phyloP scores from a whole-genome alignment of 2,888 invertebrate species.

The Pristionchus entomophagus region DNA sequence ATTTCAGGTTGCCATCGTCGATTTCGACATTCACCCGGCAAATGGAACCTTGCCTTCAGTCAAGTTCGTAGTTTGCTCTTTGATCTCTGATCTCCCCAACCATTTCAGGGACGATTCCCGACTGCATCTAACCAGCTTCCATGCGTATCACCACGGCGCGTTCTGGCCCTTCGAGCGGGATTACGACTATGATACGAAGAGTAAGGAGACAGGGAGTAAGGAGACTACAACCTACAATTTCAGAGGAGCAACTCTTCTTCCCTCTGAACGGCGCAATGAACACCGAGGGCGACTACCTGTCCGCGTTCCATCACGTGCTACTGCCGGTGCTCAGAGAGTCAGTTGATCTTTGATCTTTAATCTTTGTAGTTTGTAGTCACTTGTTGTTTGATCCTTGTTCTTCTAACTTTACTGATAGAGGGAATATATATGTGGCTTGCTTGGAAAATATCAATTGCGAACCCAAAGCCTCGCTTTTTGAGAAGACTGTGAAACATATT shows the following conservation, averaged over 20 bases:
- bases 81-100: conserved; percentile 16
- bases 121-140: conserved; percentile 60
- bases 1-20: conserved; percentile 58
- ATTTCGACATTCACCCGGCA: conserved; percentile 65
- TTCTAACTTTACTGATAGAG: not conserved
- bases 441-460: too few relatives aligned
- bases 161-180: conserved; percentile 65
- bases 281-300: conserved; percentile 92
- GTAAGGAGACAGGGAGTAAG: conserved; percentile 33
- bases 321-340: conserved; percentile 82
- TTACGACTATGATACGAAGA: conserved; percentile 56
- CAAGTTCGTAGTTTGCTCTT: conserved; percentile 29
- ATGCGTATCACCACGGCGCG: conserved; percentile 62
- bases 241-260: conserved; percentile 93
- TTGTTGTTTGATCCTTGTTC: not conserved
- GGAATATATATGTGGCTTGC: not conserved
- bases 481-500: not conserved
- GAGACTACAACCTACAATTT: not conserved
- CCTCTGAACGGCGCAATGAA: conserved; percentile 93
- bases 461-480: too few relatives aligned
- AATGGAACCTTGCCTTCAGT: conserved; percentile 63
- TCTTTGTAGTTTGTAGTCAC: not conserved
- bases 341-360: conserved; percentile 80
- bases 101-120: conserved; percentile 49
- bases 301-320: conserved; percentile 88